phyloP scores from a whole-genome alignment of 2,113 vertebrate species.

The Camarhynchus parvulus region DNA sequence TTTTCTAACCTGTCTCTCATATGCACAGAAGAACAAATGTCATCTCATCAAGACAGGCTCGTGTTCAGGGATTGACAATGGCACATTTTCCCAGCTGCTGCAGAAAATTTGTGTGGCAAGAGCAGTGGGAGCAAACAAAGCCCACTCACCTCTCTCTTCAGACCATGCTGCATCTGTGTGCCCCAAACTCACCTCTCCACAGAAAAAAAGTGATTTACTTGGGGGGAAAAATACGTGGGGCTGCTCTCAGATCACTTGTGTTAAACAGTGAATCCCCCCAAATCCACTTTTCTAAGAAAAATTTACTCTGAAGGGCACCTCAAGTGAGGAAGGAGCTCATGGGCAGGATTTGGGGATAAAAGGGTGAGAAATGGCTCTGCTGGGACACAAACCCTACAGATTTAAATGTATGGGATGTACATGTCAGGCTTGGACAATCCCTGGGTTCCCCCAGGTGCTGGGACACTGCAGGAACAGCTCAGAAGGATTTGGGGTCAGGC shows the following conservation, averaged over 20 bases:
- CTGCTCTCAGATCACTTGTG: background rate
- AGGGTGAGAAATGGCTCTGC: background rate
- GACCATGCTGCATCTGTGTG: background rate
- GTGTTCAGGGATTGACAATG: background rate
- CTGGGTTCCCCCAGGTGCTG: background rate
- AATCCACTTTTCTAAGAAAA: background rate
- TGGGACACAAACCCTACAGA: background rate
- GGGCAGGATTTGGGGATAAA: background rate
- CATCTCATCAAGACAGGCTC: background rate
- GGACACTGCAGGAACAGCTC: background rate
- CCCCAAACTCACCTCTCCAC: background rate
- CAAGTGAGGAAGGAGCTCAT: background rate
- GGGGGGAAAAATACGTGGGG: fast-evolving
- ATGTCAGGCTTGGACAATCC: too few species aligned
- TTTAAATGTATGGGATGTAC: too few species aligned
- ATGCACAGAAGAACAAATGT: background rate
- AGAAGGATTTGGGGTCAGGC: background rate
- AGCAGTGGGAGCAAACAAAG: background rate
- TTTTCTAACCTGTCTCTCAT: background rate
- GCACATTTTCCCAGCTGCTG: background rate
- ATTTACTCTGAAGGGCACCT: background rate
- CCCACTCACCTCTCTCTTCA: background rate
- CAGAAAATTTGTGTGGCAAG: fast-evolving
- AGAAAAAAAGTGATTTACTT: background rate
- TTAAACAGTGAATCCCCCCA: background rate